Conservation (phyloP, 1,140 invertebrate species). For the Ostrea edulis region DNA sequence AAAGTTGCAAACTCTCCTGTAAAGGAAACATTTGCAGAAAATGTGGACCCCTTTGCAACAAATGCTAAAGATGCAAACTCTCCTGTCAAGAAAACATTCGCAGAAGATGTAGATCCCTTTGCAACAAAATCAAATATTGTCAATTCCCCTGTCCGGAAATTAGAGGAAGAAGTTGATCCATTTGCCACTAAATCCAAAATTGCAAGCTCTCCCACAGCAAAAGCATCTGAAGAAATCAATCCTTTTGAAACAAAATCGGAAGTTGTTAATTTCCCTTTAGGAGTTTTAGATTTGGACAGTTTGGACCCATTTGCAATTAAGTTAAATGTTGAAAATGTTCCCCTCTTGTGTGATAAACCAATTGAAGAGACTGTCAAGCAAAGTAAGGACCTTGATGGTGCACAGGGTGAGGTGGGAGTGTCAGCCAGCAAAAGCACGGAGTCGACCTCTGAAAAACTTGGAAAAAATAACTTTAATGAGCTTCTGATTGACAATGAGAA, state of each 20-base stretch:
- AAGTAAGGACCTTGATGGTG: not conserved
- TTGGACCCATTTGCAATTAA: constrained; percentile 39
- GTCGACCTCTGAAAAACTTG: not conserved
- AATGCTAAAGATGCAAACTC: constrained; percentile 41
- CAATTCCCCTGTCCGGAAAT: constrained; percentile 41
- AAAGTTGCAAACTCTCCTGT: constrained; percentile 50
- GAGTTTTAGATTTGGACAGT: not conserved
- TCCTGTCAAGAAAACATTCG: not conserved
- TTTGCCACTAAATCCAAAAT: constrained; percentile 36
- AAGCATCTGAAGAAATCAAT: not conserved
- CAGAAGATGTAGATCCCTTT: constrained; percentile 26
- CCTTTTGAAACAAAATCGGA: constrained; percentile 44
- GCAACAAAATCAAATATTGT: constrained; percentile 35
- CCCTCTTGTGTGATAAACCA: not conserved
- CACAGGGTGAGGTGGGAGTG: not conserved
- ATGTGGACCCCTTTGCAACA: constrained; percentile 31
- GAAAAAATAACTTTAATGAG: not conserved
- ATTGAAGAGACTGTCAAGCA: not conserved
- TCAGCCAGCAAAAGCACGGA: not conserved
- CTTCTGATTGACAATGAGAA: not conserved
- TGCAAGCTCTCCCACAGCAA: constrained; percentile 21
- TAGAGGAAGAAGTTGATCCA: not conserved
- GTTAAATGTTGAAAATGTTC: constrained; percentile 41
- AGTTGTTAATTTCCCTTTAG: constrained; percentile 39
- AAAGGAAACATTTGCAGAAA: not conserved